These are phyloP conservation scores for Lethrus apterus DNA, from an alignment of 1,140 invertebrate species.

Conservation along the genomic window DNA sequence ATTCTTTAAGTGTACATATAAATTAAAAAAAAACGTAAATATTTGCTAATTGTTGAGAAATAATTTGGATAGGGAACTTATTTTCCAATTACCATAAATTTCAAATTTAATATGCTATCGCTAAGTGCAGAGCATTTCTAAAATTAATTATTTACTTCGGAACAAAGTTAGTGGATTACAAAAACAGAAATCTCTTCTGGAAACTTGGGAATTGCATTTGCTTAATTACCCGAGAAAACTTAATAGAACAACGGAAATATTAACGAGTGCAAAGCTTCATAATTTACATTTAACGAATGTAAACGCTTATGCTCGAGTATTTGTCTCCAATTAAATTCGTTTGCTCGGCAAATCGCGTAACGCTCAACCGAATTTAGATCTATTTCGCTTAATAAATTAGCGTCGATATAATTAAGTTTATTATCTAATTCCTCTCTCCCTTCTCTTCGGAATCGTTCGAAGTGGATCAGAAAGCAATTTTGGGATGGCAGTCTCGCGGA, in stretches of 20 bases:
- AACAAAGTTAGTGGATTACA: not conserved
- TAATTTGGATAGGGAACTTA: too few relatives aligned
- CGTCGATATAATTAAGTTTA: slow-evolving; percentile 10
- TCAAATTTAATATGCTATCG: too few relatives aligned
- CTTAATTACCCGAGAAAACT: slow-evolving; percentile 1
- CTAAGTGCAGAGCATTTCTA: too few relatives aligned
- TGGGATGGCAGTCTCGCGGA: not conserved
- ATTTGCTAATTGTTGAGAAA: too few relatives aligned
- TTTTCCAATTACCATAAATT: too few relatives aligned
- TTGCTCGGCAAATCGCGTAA: slow-evolving; percentile 2
- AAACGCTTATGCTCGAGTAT: not conserved
- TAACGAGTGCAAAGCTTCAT: not conserved
- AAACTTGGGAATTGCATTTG: not conserved
- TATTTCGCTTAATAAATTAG: slow-evolving; percentile 9
- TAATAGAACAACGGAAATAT: not conserved
- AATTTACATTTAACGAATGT: slow-evolving; percentile 3
- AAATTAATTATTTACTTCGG: not conserved
- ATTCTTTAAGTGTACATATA: too few relatives aligned
- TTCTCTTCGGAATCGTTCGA: not conserved
- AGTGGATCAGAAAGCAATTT: slow-evolving; percentile 12
- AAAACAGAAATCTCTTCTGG: too few relatives aligned
- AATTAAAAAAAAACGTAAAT: too few relatives aligned
- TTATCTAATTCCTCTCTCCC: slow-evolving; percentile 2
- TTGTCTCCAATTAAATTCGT: slow-evolving; percentile 5
- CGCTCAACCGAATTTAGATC: slow-evolving; percentile 4